phyloP scores from a whole-genome alignment of 1,140 invertebrate genomes.

The Euglossa dilemma region DNA sequence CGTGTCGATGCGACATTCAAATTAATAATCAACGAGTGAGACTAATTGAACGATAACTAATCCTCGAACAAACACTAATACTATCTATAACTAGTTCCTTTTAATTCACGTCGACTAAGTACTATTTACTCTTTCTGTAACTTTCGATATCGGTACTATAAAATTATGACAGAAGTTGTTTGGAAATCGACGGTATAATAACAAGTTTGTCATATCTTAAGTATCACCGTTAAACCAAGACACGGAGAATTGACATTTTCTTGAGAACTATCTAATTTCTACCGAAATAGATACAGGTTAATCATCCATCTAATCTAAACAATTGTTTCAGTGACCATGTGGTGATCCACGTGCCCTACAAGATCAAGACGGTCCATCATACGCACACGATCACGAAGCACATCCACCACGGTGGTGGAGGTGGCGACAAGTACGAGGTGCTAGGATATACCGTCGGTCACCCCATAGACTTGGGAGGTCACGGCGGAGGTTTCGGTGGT shows the following conservation, averaged over 20 bases:
- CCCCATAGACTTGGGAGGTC: constrained; percentile 68
- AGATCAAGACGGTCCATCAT: constrained; percentile 78
- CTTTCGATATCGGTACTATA: too few relatives aligned
- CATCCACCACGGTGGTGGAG: constrained; percentile 70
- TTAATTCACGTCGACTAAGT: too few relatives aligned
- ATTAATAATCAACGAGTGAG: background rate
- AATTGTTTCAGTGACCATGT: constrained; percentile 67
- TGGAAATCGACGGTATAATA: too few relatives aligned
- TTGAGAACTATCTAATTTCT: too few relatives aligned
- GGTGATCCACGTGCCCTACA: constrained; percentile 79
- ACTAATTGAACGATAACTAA: background rate
- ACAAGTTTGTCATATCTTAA: too few relatives aligned
- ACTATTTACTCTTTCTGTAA: too few relatives aligned
- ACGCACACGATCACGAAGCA: constrained; percentile 80
- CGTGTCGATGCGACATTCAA: background rate
- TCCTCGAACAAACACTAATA: too few relatives aligned
- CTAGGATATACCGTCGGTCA: constrained; percentile 77
- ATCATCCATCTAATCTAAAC: background rate
- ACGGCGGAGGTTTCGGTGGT: constrained; percentile 53
- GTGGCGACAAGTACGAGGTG: constrained; percentile 75
- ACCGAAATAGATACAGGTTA: background rate
- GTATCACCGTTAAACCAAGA: too few relatives aligned
- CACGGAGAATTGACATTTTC: too few relatives aligned
- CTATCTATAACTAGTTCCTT: too few relatives aligned
- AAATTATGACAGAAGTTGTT: too few relatives aligned